phyloP scores from a whole-genome alignment of 2,113 vertebrate genomes.

The Megalops atlanticus region DNA sequence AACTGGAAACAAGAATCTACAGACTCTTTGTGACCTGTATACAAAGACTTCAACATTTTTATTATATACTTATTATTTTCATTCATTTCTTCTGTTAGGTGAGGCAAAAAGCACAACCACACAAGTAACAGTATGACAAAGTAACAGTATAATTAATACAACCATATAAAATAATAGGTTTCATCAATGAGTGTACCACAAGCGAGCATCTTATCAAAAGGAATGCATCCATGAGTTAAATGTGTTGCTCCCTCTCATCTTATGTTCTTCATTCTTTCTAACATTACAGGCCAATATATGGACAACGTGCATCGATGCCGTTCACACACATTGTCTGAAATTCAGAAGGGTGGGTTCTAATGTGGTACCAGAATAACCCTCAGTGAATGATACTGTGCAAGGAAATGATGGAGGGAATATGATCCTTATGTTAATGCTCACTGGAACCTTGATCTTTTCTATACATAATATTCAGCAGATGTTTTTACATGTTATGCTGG shows the following conservation, averaged over 20 bases:
- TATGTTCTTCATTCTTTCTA: not conserved
- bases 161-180: slow-evolving; percentile 59
- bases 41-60: slow-evolving; percentile 51
- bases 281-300: not conserved
- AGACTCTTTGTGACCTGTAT: slow-evolving; percentile 6
- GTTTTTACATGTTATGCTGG: no score
- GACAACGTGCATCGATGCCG: not conserved
- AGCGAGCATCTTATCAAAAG: slow-evolving; percentile 54
- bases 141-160: slow-evolving; percentile 52
- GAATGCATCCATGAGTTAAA: slow-evolving; percentile 22
- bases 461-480: no score
- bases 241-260: not conserved
- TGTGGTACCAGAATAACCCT: no score
- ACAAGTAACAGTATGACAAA: slow-evolving; percentile 49
- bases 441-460: no score
- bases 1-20: not conserved
- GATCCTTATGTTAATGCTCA: no score
- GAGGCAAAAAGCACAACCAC: slow-evolving; percentile 25
- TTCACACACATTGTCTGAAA: not conserved
- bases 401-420: no score
- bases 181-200: slow-evolving; percentile 74
- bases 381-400: no score
- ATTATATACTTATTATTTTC: slow-evolving; percentile 55
- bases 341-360: not conserved
- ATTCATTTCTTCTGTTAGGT: slow-evolving; percentile 40